phyloP scores from a whole-genome alignment of 1,140 invertebrate genomes.

The Tetraneura akinire region DNA sequence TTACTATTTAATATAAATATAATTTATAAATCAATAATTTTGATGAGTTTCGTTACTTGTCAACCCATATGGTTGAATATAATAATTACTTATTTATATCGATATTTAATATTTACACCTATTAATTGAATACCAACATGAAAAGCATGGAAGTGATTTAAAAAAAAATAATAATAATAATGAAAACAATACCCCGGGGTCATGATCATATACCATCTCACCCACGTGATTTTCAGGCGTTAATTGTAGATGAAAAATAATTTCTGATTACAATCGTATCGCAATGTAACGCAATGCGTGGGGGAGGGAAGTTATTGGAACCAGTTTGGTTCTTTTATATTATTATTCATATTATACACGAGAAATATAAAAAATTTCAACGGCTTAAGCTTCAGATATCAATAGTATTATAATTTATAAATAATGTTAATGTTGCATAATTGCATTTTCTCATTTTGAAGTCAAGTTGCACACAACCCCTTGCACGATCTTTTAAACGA shows the following conservation, averaged over 20 bases:
- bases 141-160: background rate
- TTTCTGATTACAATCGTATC: conserved; percentile 42
- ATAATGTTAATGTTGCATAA: too few species aligned
- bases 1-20: background rate
- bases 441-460: background rate
- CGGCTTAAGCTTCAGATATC: background rate
- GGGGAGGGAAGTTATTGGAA: background rate
- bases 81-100: conserved; percentile 3
- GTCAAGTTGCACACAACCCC: background rate
- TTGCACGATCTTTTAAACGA: background rate
- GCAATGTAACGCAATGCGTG: background rate
- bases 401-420: background rate
- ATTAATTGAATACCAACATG: conserved; percentile 7
- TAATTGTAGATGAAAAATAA: conserved; percentile 33
- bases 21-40: conserved; percentile 33
- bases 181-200: conserved; percentile 34
- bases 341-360: background rate
- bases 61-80: background rate
- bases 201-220: conserved; percentile 22
- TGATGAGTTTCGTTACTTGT: conserved; percentile 10
- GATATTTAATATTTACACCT: conserved; percentile 31
- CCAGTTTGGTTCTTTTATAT: conserved; percentile 24
- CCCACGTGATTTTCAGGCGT: conserved; percentile 26
- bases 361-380: background rate
- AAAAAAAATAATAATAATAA: conserved; percentile 1